These are phyloP conservation scores for Ginglymostoma cirratum DNA, from an alignment of 2,113 vertebrate genomes.

Conservation along the genomic window DNA sequence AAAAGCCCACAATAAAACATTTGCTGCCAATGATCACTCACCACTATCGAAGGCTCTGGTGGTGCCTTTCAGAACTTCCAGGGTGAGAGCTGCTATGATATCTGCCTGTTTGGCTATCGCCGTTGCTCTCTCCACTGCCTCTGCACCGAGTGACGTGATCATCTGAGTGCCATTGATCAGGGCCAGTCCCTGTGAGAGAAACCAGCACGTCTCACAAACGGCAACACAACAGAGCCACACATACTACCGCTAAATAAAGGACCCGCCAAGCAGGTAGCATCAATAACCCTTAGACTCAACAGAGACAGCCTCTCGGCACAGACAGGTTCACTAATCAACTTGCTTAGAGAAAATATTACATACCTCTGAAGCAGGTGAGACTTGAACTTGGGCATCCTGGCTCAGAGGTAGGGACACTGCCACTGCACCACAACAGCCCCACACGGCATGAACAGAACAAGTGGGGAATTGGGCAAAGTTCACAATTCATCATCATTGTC, in stretches of 20 bases:
- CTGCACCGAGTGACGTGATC: slow-evolving; percentile 94
- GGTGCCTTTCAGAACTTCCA: slow-evolving; percentile 93
- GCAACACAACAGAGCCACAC: no score
- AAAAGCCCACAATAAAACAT: neutral
- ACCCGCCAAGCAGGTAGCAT: neutral
- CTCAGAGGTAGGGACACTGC: no score
- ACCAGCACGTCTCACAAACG: neutral
- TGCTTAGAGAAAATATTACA: no score
- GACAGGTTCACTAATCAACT: no score
- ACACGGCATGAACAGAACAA: neutral
- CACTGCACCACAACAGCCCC: no score
- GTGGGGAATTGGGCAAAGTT: neutral
- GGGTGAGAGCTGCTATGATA: slow-evolving; percentile 85
- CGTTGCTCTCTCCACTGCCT: slow-evolving; percentile 83
- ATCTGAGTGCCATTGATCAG: slow-evolving; percentile 97
- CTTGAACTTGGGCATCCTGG: no score
- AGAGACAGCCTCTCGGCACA: neutral
- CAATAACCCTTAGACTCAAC: neutral
- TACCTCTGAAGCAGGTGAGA: no score
- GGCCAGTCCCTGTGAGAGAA: slow-evolving; percentile 72
- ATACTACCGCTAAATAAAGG: neutral
- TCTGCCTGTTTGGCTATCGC: slow-evolving; percentile 88
- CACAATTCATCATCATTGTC: neutral
- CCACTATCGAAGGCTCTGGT: slow-evolving; percentile 95
- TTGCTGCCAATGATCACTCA: slow-evolving; percentile 48